A percentile compares a stretch with the other conserved stretches of the same genome.
Evolutionary conservation across 1,140 invertebrate genomes (phyloP).

Genomic region (Plectrocnemia conspersa): DNA sequence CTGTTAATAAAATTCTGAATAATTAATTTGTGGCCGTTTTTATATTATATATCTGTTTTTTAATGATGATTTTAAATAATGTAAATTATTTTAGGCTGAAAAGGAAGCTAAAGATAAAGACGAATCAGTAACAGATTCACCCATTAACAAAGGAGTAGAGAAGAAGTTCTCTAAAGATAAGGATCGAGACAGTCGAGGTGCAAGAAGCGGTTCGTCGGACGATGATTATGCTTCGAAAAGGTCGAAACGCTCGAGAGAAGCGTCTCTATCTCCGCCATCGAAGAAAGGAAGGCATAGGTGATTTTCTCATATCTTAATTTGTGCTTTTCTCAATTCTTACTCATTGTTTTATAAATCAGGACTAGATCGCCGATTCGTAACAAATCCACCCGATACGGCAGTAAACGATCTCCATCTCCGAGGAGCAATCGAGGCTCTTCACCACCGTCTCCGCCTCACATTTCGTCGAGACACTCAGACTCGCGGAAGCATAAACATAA

Average conservation of each 20-base stretch:
- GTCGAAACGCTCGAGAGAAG: conserved; percentile 48
- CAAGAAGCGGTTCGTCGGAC: conserved; percentile 31
- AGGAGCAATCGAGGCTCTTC: not conserved
- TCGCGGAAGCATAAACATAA: conserved; percentile 34
- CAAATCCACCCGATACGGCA: conserved; percentile 11
- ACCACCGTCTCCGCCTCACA: conserved; percentile 15
- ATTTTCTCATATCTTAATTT: not conserved
- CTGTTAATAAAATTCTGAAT: too few species aligned
- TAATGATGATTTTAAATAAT: too few species aligned
- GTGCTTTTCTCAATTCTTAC: not conserved
- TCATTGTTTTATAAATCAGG: conserved; percentile 7
- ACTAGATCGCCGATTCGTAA: conserved; percentile 25
- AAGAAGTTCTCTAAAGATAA: conserved; percentile 25
- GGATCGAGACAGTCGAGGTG: conserved; percentile 16
- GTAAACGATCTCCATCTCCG: conserved; percentile 8
- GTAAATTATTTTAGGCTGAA: conserved; percentile 23
- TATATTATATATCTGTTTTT: too few species aligned
- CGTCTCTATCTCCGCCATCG: conserved; percentile 45
- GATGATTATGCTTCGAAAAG: conserved; percentile 41
- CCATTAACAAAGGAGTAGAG: conserved; percentile 6
- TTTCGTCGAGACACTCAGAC: conserved; percentile 15
- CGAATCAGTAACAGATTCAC: conserved; percentile 20
- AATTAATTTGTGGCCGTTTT: too few species aligned
- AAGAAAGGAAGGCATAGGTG: conserved; percentile 44
- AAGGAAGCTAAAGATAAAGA: conserved; percentile 33